Conservation (phyloP, 2,797 vertebrate genomes). For the Galaxias olidus region DNA sequence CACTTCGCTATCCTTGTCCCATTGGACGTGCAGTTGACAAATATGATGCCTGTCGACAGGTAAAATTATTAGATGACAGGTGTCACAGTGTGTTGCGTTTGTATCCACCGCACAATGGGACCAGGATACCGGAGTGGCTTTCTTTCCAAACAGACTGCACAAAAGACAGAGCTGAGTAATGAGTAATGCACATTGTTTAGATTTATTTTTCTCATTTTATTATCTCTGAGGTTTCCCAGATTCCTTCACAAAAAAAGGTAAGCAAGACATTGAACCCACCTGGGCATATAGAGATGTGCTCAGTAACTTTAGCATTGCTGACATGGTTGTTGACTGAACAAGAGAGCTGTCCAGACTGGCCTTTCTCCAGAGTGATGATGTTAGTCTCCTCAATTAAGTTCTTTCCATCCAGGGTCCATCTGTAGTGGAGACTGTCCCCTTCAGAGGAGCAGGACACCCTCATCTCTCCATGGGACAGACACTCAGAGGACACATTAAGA, state of each 20-base stretch:
- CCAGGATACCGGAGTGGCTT: no score
- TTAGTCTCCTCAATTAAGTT: conserved; percentile 10
- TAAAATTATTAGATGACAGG: no score
- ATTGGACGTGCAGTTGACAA: no score
- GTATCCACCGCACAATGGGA: no score
- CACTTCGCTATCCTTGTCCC: no score
- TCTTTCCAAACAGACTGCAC: no score
- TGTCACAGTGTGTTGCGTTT: no score
- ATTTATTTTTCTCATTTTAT: not conserved
- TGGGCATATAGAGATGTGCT: not conserved
- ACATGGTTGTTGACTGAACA: conserved; percentile 47
- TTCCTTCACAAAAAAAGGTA: not conserved
- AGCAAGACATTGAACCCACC: no score
- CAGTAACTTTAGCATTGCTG: fast-evolving
- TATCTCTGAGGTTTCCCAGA: no score
- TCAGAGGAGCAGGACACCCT: conserved; percentile 36
- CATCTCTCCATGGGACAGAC: conserved; percentile 51
- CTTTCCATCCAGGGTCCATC: conserved; percentile 51
- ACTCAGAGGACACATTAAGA: conserved; percentile 32
- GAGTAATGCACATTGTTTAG: no score
- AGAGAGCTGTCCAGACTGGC: conserved; percentile 26
- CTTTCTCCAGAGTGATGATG: conserved; percentile 45
- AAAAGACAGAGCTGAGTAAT: no score
- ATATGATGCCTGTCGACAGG: no score
- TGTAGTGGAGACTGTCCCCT: conserved; percentile 45